Evolutionary conservation across 2,888 invertebrate genomes (phyloP).

Genomic region (Metopia argyrocephala): DNA sequence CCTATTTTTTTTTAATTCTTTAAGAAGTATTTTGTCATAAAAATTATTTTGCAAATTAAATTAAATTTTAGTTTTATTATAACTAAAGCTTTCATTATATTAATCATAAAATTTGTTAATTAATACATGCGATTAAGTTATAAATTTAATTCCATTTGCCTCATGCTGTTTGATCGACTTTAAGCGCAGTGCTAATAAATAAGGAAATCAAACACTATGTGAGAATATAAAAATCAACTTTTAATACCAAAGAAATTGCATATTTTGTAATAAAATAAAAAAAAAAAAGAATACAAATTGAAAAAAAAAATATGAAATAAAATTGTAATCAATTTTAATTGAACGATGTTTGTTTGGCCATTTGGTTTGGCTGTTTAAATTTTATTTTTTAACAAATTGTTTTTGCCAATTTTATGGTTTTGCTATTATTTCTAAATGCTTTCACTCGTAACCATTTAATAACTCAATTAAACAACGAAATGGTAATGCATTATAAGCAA

Average conservation of each 20-base stretch:
- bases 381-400: conserved; percentile 21
- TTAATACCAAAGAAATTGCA: background rate
- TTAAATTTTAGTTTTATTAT: background rate
- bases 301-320: conserved; percentile 28
- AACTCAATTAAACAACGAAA: conserved; percentile 29
- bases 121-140: conserved; percentile 2
- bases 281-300: background rate
- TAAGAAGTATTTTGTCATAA: background rate
- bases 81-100: background rate
- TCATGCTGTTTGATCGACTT: conserved; percentile 28
- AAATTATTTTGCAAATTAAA: background rate
- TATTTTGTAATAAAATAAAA: conserved; percentile 5
- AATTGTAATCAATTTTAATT: conserved; percentile 11
- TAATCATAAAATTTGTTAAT: conserved; percentile 4
- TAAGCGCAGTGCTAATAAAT: conserved; percentile 8
- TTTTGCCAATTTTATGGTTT: conserved; percentile 45
- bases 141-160: background rate
- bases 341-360: background rate
- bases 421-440: conserved; percentile 39
- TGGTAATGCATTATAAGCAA: background rate
- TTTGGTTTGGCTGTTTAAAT: background rate
- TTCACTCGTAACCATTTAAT: conserved; percentile 35
- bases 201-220: background rate
- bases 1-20: too few species aligned
- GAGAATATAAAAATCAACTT: conserved; percentile 6